phyloP scores from a whole-genome alignment of 2,797 vertebrate genomes.

The Coregonus ussuriensis region DNA sequence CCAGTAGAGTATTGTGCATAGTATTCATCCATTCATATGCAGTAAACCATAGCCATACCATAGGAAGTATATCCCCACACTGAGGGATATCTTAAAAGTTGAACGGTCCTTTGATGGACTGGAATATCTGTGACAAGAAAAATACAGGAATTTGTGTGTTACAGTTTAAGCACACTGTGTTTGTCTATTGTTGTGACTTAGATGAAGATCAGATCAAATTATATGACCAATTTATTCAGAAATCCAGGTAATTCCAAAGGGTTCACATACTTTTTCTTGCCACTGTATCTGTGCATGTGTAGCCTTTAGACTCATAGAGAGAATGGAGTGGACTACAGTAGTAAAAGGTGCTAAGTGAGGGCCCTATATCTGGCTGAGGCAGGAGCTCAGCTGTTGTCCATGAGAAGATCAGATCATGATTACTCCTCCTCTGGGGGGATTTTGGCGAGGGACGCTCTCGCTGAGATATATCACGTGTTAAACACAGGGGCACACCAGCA shows the following conservation, averaged over 20 bases:
- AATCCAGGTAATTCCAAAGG: no score
- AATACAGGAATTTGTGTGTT: no score
- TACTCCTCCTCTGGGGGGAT: constrained; percentile 28
- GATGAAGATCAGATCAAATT: no score
- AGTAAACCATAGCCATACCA: neutral
- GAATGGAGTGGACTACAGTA: constrained; percentile 44
- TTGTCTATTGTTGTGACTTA: no score
- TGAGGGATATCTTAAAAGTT: no score
- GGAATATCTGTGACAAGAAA: no score
- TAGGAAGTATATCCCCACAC: neutral
- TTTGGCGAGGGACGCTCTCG: constrained; percentile 23
- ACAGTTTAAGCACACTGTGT: no score
- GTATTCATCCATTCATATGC: neutral
- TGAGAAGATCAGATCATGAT: constrained; percentile 52
- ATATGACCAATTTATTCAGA: no score
- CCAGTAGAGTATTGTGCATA: neutral
- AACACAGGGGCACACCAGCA: constrained; percentile 10
- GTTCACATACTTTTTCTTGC: no score
- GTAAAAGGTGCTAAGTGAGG: constrained; percentile 58
- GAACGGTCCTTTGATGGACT: no score
- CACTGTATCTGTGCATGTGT: neutral
- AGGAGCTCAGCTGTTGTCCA: constrained; percentile 76
- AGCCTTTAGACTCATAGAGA: constrained; percentile 10
- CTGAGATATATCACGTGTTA: constrained; percentile 21
- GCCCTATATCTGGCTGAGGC: constrained; percentile 72